Evolutionary conservation across 2,888 invertebrate genomes (phyloP), one percentile per base, ranked within the genome.

Genomic region (Drosophila diplacantha): DNA sequence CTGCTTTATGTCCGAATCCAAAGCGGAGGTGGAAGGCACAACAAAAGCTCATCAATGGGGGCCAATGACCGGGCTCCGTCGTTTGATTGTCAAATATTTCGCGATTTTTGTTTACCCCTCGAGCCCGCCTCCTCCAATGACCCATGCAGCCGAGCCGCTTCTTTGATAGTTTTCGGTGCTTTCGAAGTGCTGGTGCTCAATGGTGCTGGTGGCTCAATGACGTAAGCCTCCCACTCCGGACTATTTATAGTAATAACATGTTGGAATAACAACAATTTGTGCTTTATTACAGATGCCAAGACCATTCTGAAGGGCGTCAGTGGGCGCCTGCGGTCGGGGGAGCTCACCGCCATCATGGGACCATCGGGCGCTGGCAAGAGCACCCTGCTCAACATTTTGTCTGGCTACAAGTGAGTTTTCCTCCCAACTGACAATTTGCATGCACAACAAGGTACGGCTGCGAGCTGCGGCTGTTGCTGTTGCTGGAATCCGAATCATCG

Each of bases 341-440:
- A 97, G 88, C 91, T 98, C 85, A 97, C 96, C 7, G 98, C 97
- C 74, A 97, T 98, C 85, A 98, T 98, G 97, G 98, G 98, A 14
- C 98, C 98, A 38, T 97, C 97, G 0, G 98, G 98, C 31, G 97
- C 96, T 57, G 96, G 97, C 77, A 97, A 97, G 89, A 96, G 96
- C 51, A 97, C 97, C 1, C 91, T 97, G 18, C 93, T 97, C 86
- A 97, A 97, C 87, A 97, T 97, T 80, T 92, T 97, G 71, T 96
- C 97, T 20, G 97, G 97, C 87, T 97, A 97, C 91, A 96, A 93
- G 97, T 97, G 90, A 92, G 93, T 91, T 31, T 24, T 16, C n/a
- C 5, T 16, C 9, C 8, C 18, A 8, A 31, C 34, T 61, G 41
- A 61, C 61, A 43, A 66, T 66, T 69, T 52, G 69, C 52, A 66